Evolutionary conservation across 2,797 vertebrate species (phyloP).

Genomic region (Otolemur crassicaudatus): DNA sequence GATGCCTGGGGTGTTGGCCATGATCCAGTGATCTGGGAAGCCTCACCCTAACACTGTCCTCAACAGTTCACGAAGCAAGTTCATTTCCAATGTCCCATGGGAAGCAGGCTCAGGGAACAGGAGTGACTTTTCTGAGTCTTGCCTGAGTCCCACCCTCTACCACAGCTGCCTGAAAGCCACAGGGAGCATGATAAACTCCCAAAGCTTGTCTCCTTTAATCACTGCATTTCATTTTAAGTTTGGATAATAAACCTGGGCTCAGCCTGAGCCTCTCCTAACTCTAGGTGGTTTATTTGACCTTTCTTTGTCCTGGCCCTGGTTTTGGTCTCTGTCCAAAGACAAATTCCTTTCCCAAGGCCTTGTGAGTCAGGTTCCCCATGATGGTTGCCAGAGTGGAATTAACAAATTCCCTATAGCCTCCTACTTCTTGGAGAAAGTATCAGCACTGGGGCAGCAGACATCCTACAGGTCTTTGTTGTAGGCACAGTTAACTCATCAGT

Average conservation of each 20-base stretch:
- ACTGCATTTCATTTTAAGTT: background rate
- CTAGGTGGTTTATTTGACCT: slow-evolving; percentile 4
- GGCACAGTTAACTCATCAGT: background rate
- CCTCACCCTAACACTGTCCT: background rate
- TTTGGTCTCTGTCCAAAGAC: background rate
- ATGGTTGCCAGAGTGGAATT: background rate
- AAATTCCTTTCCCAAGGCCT: background rate
- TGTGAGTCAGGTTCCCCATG: background rate
- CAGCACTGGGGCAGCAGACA: background rate
- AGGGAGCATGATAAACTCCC: background rate
- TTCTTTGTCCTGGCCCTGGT: background rate
- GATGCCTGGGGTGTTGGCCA: slow-evolving; percentile 39
- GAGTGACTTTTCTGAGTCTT: background rate
- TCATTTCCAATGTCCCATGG: background rate
- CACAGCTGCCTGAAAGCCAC: background rate
- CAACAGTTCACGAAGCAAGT: background rate
- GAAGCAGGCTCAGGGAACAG: background rate
- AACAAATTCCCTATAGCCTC: background rate
- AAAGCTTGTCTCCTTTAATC: background rate
- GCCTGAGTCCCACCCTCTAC: background rate
- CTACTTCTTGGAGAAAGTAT: background rate
- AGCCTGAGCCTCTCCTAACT: background rate
- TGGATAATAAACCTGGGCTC: slow-evolving; percentile 40
- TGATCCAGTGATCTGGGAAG: slow-evolving; percentile 45
- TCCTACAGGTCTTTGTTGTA: background rate